A percentile compares a stretch with the other conserved stretches of the same genome.
Evolutionary conservation across 2,797 vertebrate species (phyloP).

Genomic region (Hippocampus kuda): DNA sequence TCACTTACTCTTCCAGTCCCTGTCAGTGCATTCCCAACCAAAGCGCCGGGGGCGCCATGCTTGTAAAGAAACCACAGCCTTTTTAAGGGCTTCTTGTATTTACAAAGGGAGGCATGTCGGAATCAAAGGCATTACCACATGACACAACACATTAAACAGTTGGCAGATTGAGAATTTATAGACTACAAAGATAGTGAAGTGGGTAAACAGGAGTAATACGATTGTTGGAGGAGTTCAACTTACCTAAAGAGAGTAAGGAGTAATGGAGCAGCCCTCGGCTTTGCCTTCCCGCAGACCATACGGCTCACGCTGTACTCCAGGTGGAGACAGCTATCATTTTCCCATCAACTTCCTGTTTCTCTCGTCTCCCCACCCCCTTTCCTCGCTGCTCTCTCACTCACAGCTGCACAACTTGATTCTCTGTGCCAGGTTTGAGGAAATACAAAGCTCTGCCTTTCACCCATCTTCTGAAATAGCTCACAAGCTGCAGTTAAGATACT

Average conservation of each 20-base stretch:
- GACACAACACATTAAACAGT: conserved; percentile 97
- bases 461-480: conserved; percentile 45
- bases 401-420: conserved; percentile 48
- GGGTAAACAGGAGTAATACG: conserved; percentile 63
- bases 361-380: conserved; percentile 53
- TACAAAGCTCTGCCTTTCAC: conserved; percentile 42
- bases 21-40: conserved; percentile 75
- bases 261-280: conserved; percentile 50
- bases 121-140: conserved; percentile 99
- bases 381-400: conserved; percentile 50
- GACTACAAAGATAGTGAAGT: conserved; percentile 75
- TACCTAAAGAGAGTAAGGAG: conserved; percentile 54
- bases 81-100: conserved; percentile 97
- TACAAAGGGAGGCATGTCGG: conserved; percentile 97
- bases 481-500: conserved; percentile 38
- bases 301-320: conserved; percentile 59
- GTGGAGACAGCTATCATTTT: conserved; percentile 66
- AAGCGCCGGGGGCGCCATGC: conserved; percentile 82
- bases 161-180: conserved; percentile 92
- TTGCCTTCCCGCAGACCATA: conserved; percentile 46
- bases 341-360: conserved; percentile 64
- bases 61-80: conserved; percentile 94
- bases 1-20: conserved; percentile 52
- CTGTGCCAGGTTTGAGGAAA: conserved; percentile 53
- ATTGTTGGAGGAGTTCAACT: conserved; percentile 51